A percentile compares a stretch with the other conserved stretches of the same genome.
phyloP scores from a whole-genome alignment of 2,888 invertebrate genomes.

The Blera fallax region DNA sequence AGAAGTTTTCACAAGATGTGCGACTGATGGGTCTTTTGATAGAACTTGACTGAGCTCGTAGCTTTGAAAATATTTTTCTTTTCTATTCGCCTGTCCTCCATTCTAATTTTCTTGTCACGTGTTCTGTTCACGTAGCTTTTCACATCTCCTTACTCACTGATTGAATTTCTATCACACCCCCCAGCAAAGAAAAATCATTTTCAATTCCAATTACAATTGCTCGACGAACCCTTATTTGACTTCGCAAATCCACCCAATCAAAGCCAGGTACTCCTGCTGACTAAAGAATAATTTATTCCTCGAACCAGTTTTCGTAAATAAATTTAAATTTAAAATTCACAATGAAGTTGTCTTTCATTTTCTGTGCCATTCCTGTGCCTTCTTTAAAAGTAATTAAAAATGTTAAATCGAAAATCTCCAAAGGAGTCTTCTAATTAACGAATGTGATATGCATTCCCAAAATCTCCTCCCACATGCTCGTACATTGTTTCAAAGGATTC shows the following conservation, averaged over 20 bases:
- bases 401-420: not conserved
- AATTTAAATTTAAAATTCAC: slow-evolving; percentile 20
- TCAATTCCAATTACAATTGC: not conserved
- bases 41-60: too few relatives aligned
- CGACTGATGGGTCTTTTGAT: too few relatives aligned
- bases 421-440: not conserved
- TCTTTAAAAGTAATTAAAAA: not conserved
- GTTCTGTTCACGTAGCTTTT: not conserved
- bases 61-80: too few relatives aligned
- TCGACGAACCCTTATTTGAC: not conserved
- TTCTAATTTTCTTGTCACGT: not conserved
- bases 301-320: not conserved
- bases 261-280: not conserved
- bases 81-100: not conserved
- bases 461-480: not conserved
- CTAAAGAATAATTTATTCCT: slow-evolving; percentile 3
- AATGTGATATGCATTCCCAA: slow-evolving; percentile 4
- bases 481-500: not conserved
- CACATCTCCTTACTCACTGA: not conserved
- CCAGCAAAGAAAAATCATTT: not conserved
- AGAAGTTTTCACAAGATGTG: too few relatives aligned
- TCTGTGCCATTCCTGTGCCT: not conserved
- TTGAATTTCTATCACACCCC: not conserved
- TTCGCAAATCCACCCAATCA: not conserved
- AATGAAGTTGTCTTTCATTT: not conserved